These are phyloP conservation scores for Aplodontia rufa DNA, from an alignment of 2,113 vertebrate genomes.

Conservation along the genomic window DNA sequence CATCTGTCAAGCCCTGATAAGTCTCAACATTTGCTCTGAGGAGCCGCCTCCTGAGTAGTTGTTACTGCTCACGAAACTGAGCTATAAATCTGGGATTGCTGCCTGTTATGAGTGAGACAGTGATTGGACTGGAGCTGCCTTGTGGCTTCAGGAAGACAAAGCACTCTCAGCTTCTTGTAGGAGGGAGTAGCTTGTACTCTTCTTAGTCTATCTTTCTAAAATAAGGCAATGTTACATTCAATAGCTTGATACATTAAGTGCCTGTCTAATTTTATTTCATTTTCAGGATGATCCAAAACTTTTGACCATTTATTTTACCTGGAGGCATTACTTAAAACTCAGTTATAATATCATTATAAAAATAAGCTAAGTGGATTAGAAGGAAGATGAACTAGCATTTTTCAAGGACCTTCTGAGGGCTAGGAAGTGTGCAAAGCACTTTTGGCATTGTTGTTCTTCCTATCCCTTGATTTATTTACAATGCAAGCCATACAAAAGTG, in stretches of 20 bases:
- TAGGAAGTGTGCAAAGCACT: background rate
- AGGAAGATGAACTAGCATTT: background rate
- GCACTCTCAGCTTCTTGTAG: background rate
- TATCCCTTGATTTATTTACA: background rate
- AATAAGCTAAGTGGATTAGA: background rate
- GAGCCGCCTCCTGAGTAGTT: background rate
- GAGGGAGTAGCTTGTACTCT: background rate
- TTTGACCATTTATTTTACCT: background rate
- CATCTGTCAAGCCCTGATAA: background rate
- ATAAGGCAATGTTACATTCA: background rate
- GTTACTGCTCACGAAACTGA: background rate
- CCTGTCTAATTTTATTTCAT: background rate
- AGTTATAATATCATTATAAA: background rate
- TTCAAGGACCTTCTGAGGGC: background rate
- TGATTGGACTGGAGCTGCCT: background rate
- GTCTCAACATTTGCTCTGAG: background rate
- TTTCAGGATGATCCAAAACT: conserved; percentile 26
- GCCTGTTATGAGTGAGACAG: background rate
- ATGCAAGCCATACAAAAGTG: background rate
- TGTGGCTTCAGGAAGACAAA: background rate
- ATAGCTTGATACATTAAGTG: background rate
- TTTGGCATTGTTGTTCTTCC: background rate
- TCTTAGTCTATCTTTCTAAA: background rate
- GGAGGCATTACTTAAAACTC: background rate
- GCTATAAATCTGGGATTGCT: background rate